Evolutionary conservation across 2,113 vertebrate genomes (phyloP).

Genomic region (Corapipo altera): DNA sequence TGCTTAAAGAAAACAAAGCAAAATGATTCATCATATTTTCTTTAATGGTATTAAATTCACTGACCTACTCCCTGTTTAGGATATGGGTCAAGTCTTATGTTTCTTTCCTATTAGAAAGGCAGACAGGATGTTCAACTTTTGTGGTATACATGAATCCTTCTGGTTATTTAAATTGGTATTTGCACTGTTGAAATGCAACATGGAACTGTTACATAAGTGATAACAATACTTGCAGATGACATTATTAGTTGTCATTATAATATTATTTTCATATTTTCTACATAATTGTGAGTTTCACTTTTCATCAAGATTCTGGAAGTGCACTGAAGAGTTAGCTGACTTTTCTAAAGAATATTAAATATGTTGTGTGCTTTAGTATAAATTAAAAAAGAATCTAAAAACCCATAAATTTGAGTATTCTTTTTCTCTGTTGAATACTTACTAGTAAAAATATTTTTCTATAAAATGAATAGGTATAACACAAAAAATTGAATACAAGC

Average conservation of each 20-base stretch:
- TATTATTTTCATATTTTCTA: neutral
- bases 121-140: neutral
- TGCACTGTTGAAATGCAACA: neutral
- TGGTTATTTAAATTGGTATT: neutral
- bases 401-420: rapidly evolving
- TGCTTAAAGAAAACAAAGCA: neutral
- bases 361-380: neutral
- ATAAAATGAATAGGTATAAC: neutral
- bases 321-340: neutral
- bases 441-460: neutral
- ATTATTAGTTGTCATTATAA: neutral
- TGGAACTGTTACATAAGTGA: neutral
- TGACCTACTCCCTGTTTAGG: neutral
- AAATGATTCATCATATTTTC: neutral
- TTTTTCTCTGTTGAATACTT: neutral
- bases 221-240: neutral
- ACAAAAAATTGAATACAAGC: neutral
- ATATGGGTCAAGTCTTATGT: neutral
- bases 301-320: neutral
- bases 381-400: neutral
- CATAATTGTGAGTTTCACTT: neutral
- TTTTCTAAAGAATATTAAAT: neutral
- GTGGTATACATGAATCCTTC: neutral
- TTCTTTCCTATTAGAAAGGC: neutral
- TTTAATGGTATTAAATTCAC: neutral